Evolutionary conservation across 2,113 vertebrate species (phyloP).

Genomic region (Lethenteron reissneri): DNA sequence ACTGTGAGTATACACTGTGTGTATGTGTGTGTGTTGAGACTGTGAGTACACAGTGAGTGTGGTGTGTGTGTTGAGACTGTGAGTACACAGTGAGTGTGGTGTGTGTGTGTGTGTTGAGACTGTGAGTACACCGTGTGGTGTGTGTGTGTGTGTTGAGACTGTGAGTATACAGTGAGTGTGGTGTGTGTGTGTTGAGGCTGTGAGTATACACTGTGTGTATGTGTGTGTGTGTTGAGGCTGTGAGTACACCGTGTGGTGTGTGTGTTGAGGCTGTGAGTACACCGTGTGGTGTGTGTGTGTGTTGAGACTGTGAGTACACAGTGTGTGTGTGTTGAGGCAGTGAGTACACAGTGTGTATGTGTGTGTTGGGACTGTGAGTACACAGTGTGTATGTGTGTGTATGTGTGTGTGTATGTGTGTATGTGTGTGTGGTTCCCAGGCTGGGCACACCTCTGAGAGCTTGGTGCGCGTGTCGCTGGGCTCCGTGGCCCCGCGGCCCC

Average conservation of each 20-base stretch:
- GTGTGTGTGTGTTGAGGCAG: background rate
- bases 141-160: background rate
- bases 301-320: background rate
- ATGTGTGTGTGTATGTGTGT: background rate
- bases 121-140: background rate
- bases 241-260: background rate
- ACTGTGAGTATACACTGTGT: no score
- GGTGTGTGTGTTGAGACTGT: no score
- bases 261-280: background rate
- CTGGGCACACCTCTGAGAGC: no score
- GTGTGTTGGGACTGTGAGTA: background rate
- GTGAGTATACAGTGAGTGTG: no score
- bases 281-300: background rate
- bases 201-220: background rate
- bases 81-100: no score
- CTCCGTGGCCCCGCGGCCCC: no score
- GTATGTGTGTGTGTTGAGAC: no score
- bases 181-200: background rate
- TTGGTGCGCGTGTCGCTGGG: no score
- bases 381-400: background rate
- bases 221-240: background rate
- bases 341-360: background rate
- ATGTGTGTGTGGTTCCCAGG: background rate
- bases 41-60: no score
- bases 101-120: background rate